A percentile compares a stretch with the other conserved stretches of the same genome.
phyloP scores from a whole-genome alignment of 2,888 invertebrate species.

The Amphipoea lucens region DNA sequence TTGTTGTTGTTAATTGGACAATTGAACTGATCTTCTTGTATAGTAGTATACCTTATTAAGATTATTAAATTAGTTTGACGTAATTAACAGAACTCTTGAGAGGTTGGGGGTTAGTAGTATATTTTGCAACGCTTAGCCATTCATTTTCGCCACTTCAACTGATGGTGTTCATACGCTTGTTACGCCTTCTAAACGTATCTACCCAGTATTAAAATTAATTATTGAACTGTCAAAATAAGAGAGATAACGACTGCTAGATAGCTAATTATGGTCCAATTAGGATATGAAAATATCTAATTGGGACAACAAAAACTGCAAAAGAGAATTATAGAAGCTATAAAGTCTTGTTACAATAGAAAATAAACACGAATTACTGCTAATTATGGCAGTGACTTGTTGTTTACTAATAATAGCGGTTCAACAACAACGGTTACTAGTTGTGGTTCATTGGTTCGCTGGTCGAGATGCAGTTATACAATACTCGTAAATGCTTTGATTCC shows the following conservation, averaged over 20 bases:
- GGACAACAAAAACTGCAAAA: not conserved
- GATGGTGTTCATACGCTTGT: not conserved
- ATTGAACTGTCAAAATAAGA: not conserved
- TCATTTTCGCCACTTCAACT: not conserved
- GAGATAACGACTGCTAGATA: not conserved
- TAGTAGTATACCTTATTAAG: not conserved
- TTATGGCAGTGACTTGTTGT: not conserved
- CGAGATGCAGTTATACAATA: slow-evolving; percentile 11
- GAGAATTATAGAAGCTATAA: not conserved
- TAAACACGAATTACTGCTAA: slow-evolving; percentile 4
- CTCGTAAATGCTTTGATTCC: slow-evolving; percentile 26
- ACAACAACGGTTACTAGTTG: slow-evolving; percentile 15
- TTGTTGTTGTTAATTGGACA: not conserved
- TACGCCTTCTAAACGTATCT: not conserved
- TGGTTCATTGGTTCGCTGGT: slow-evolving; percentile 44
- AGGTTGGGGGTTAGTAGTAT: not conserved
- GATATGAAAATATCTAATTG: no score
- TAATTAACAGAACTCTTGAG: not conserved
- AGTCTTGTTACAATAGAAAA: slow-evolving; percentile 2
- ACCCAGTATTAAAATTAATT: not conserved
- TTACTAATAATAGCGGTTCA: slow-evolving; percentile 26
- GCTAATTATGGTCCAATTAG: not conserved
- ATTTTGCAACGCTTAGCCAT: not conserved
- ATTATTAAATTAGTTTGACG: not conserved
- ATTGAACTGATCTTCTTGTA: not conserved